These are phyloP conservation scores for Halocynthia roretzi DNA, from an alignment of 23 tunicate species.

Conservation along the genomic window DNA sequence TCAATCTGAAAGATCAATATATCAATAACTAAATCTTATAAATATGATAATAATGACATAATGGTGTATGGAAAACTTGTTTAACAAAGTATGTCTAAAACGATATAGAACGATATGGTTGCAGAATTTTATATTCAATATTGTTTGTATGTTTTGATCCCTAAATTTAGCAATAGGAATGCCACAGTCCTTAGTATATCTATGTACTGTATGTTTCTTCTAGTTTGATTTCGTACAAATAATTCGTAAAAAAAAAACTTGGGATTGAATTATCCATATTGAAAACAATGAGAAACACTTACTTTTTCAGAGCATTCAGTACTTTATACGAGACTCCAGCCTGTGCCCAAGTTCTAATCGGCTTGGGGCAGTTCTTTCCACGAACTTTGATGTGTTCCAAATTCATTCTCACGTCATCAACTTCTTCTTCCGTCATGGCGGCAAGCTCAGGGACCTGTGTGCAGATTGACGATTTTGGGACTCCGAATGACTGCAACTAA, in stretches of 20 bases:
- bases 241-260: neutral
- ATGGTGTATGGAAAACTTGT: neutral
- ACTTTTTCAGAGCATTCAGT: conserved; percentile 73
- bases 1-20: conserved; percentile 30
- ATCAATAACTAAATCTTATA: neutral
- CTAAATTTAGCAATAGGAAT: neutral
- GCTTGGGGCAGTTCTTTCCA: conserved; percentile 96
- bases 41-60: neutral
- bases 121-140: neutral
- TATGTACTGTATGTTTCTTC: neutral
- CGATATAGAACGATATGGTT: neutral
- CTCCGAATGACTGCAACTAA: neutral
- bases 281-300: neutral
- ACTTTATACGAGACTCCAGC: conserved; percentile 90
- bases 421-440: conserved; percentile 71
- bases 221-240: neutral
- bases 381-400: conserved; percentile 90
- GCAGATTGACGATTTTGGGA: neutral
- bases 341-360: conserved; percentile 95
- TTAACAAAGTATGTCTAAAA: neutral
- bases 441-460: conserved; percentile 84
- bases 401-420: conserved; percentile 54
- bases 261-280: too few relatives aligned
- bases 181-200: neutral
- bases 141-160: neutral